Percentiles rank a stretch among this genome's conserved stretches.
These are phyloP conservation scores for Xenopus borealis DNA, from an alignment of 2,113 vertebrate species.

Conservation along the genomic window DNA sequence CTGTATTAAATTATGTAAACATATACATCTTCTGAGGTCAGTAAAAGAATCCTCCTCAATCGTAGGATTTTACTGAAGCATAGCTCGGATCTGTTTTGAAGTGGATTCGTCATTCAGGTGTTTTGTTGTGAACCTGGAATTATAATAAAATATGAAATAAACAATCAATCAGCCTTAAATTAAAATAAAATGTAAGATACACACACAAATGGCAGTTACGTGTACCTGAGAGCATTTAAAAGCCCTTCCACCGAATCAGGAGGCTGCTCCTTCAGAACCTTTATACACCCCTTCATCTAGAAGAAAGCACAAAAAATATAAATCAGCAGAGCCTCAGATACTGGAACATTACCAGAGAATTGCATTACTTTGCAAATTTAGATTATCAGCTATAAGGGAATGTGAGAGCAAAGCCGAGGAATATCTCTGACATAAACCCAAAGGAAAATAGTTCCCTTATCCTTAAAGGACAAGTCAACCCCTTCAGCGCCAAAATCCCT, in stretches of 20 bases:
- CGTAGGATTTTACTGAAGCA: constrained; percentile 86
- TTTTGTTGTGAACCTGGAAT: constrained; percentile 91
- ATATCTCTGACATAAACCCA: too few relatives aligned
- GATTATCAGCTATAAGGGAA: too few relatives aligned
- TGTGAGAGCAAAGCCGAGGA: too few relatives aligned
- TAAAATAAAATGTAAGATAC: too few relatives aligned
- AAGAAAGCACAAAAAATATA: constrained; percentile 28
- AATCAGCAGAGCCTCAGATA: too few relatives aligned
- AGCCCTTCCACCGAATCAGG: constrained; percentile 95
- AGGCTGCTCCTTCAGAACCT: constrained; percentile 97
- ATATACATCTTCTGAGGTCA: constrained; percentile 98
- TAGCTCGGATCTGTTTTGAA: constrained; percentile 94
- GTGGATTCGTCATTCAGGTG: constrained; percentile 98
- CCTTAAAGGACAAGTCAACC: too few relatives aligned
- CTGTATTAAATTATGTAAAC: constrained; percentile 99
- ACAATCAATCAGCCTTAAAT: too few relatives aligned
- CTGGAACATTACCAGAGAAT: too few relatives aligned
- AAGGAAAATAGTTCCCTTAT: too few relatives aligned
- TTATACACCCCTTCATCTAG: constrained; percentile 99
- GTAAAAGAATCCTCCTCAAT: constrained; percentile 80
- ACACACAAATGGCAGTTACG: background rate
- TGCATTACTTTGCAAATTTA: too few relatives aligned
- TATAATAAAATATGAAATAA: too few relatives aligned
- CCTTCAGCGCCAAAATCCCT: too few relatives aligned
- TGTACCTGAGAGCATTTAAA: constrained; percentile 94